phyloP scores from a whole-genome alignment of 2,113 vertebrate genomes.

The Anguilla rostrata region DNA sequence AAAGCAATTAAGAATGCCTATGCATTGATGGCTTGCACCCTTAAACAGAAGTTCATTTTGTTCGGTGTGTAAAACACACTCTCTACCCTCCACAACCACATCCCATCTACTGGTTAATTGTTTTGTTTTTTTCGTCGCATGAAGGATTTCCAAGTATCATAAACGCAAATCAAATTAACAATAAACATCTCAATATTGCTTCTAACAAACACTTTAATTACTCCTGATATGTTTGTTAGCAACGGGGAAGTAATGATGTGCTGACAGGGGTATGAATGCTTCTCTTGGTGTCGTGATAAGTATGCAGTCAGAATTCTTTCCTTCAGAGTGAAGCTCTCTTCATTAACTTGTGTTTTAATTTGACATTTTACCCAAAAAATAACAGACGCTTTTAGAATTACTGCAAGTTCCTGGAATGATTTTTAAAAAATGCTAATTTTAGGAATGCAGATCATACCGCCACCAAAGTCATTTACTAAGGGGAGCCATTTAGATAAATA shows the following conservation, averaged over 20 bases:
- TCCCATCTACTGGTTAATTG: not conserved
- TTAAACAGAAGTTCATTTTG: slow-evolving; percentile 7
- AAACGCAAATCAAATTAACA: not conserved
- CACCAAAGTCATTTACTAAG: no score
- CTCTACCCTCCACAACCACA: not conserved
- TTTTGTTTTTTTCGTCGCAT: not conserved
- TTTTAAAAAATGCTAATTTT: no score
- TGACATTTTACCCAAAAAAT: no score
- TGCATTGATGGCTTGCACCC: not conserved
- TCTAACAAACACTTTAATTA: not conserved
- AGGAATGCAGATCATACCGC: no score
- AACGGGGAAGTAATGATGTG: not conserved
- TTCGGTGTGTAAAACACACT: not conserved
- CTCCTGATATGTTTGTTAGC: not conserved
- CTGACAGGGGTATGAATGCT: not conserved
- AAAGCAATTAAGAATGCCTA: not conserved
- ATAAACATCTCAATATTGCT: slow-evolving; percentile 11
- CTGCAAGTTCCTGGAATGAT: no score
- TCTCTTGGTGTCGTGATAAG: not conserved
- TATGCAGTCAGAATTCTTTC: not conserved
- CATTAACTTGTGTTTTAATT: no score
- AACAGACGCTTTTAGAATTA: no score
- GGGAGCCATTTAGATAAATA: no score
- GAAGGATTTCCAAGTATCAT: slow-evolving; percentile 1
- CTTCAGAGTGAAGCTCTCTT: not conserved